Conservation (phyloP, 30 jellyfish, hydroid and myxozoan genomes). For the Rhopilema esculentum region DNA sequence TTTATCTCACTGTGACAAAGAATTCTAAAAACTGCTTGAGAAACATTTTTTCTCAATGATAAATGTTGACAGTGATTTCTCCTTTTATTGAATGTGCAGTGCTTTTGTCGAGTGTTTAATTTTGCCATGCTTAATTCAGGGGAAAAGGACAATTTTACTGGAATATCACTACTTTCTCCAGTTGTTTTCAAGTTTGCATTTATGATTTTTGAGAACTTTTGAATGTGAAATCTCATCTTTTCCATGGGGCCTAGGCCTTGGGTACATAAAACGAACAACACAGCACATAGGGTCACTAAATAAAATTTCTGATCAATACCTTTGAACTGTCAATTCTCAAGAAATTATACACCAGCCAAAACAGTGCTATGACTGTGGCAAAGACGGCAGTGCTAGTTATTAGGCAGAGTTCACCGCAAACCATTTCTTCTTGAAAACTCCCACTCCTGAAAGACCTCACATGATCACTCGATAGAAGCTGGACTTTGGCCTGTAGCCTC, state of each 20-base stretch:
- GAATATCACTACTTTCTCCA: too few species aligned
- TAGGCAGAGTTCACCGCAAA: not conserved
- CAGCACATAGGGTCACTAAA: too few species aligned
- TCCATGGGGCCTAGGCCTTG: too few species aligned
- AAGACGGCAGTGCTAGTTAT: constrained; percentile 41
- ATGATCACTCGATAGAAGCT: constrained; percentile 9
- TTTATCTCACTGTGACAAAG: not conserved
- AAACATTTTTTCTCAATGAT: not conserved
- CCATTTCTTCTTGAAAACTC: constrained; percentile 5
- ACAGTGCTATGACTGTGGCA: constrained; percentile 38
- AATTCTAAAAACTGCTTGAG: constrained; percentile 9
- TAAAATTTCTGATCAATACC: constrained; percentile 6
- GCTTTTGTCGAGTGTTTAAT: too few species aligned
- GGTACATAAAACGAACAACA: too few species aligned
- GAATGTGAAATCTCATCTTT: too few species aligned
- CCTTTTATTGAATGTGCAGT: not conserved
- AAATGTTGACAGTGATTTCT: not conserved
- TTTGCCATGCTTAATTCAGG: too few species aligned
- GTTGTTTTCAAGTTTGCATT: too few species aligned
- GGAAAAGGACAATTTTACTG: too few species aligned
- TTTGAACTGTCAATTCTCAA: constrained; percentile 25
- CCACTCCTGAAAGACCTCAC: not conserved
- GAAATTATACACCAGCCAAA: constrained; percentile 33
- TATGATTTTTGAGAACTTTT: too few species aligned
- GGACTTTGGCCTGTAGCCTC: constrained; percentile 25